These are phyloP conservation scores for Malurus leucopterus DNA, from an alignment of 2,797 vertebrate genomes.

Conservation along the genomic window DNA sequence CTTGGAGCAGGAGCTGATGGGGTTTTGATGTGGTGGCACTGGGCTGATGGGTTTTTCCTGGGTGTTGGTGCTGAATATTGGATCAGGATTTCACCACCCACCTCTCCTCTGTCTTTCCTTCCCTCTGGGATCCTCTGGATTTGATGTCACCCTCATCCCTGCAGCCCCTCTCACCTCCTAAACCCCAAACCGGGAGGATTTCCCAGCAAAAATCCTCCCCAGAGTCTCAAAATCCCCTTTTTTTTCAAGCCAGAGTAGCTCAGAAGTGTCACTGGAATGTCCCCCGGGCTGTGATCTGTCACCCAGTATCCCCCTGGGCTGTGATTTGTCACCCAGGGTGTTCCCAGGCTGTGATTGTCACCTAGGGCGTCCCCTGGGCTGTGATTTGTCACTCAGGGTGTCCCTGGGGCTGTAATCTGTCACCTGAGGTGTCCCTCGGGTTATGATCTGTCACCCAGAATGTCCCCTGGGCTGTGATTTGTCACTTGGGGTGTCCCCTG, in stretches of 20 bases:
- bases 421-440: background rate
- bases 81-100: fast-evolving
- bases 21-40: background rate
- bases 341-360: background rate
- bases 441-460: no score
- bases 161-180: background rate
- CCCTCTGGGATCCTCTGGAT: fast-evolving
- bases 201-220: background rate
- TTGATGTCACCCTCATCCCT: background rate
- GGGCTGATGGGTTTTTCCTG: background rate
- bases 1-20: no score
- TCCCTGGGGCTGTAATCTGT: background rate
- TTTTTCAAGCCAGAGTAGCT: background rate
- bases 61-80: background rate
- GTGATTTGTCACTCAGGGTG: no score
- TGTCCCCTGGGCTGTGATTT: background rate
- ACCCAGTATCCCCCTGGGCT: background rate
- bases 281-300: background rate
- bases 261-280: fast-evolving
- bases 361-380: background rate
- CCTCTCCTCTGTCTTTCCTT: fast-evolving
- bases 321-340: no score
- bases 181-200: background rate
- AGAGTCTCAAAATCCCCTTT: fast-evolving
- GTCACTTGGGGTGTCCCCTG: fast-evolving